Evolutionary conservation across 2,888 invertebrate species (phyloP), one percentile per base, ranked within the genome.

Genomic region (Tenthredo mesomela): DNA sequence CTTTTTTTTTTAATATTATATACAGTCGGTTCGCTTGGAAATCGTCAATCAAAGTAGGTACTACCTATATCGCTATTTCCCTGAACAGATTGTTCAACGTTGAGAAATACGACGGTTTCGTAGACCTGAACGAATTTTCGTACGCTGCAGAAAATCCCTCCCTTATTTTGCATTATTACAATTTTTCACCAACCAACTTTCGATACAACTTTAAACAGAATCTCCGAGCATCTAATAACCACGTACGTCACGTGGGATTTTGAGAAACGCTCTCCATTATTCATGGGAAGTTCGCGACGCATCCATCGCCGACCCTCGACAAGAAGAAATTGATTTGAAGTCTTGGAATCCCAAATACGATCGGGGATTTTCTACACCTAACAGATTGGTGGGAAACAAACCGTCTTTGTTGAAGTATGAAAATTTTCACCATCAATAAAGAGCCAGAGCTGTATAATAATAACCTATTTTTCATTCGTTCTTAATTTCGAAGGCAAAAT

Each of bases 231-330:
- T 86, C 88, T 88, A 88, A 90, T 90, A 88, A 89, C 87, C 84
- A 85, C 88, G 86, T 88, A 88, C 85, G 84, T 67, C 87, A 87
- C 85, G 86, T 88, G 88, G 89, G 90, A 91, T 92, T 92, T 91
- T 92, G 90, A 89, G 90, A 89, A 91, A 92, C 90, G 90, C 87
- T 89, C 88, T 92, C 90, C 92, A 91, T 92, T 92, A 92, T 92
- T 92, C 92, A 92, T 91, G 87, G 89, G 85, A 86, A 89, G 87
- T 88, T 89, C 89, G 86, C 88, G 88, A 43, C 67, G 82, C 67
- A 82, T 47, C 82, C 82, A 82, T 70, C 65, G 82, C 43, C 82
- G 67, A 78, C 40, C 82, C 82, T 21, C 82, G 67, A 67, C 67
- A 47, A 82, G 43, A 70, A 47, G 82, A 82, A 82, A 82, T 82